Evolutionary conservation across 2,888 invertebrate species (phyloP).

Genomic region (Harpalus rufipes): DNA sequence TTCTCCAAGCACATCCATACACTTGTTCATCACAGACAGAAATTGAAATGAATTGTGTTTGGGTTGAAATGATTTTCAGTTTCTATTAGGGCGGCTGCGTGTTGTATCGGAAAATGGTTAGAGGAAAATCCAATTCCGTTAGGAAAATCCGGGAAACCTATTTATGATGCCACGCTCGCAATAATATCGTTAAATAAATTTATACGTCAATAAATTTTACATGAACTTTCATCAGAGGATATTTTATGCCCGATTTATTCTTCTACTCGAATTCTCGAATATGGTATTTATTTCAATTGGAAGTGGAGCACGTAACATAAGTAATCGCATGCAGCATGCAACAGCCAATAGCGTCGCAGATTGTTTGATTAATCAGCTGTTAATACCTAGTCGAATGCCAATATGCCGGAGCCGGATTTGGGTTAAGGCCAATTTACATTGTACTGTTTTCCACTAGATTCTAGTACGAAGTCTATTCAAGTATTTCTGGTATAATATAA

Average conservation of each 20-base stretch:
- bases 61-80: conserved; percentile 64
- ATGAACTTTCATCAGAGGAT: conserved; percentile 60
- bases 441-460: too few species aligned
- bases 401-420: background rate
- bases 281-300: conserved; percentile 55
- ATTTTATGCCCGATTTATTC: conserved; percentile 55
- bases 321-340: conserved; percentile 34
- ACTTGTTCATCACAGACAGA: conserved; percentile 53
- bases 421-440: background rate
- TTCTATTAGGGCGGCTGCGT: conserved; percentile 58
- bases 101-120: conserved; percentile 66
- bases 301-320: conserved; percentile 7
- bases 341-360: conserved; percentile 20
- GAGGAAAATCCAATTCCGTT: conserved; percentile 65
- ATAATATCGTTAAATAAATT: conserved; percentile 67
- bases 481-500: too few species aligned
- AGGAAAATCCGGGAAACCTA: conserved; percentile 64
- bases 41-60: conserved; percentile 66
- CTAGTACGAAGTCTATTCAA: too few species aligned
- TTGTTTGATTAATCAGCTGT: conserved; percentile 46
- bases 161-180: conserved; percentile 66
- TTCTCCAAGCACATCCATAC: conserved; percentile 27
- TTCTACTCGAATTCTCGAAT: conserved; percentile 49
- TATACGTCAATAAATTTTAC: conserved; percentile 65
- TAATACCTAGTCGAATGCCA: conserved; percentile 23